Percentiles rank a stretch among this genome's conserved stretches.
Evolutionary conservation across 2,113 vertebrate genomes (phyloP).

Genomic region (Larimichthys crocea): DNA sequence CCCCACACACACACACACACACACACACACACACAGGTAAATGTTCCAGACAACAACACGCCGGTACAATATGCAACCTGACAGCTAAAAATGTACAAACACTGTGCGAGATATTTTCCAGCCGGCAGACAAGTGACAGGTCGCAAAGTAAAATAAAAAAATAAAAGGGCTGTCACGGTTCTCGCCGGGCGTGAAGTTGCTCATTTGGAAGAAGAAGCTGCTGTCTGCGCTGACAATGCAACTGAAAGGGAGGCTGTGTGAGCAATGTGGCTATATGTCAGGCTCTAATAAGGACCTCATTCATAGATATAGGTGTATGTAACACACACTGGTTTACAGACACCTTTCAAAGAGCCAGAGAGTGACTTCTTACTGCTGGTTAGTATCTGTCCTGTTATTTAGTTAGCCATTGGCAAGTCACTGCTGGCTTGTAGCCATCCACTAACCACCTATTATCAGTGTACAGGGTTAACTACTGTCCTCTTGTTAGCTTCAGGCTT

Average conservation of each 20-base stretch:
- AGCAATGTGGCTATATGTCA: not conserved
- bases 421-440: slow-evolving; percentile 9
- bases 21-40: not conserved
- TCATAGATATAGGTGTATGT: not conserved
- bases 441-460: not conserved
- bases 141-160: too few species aligned
- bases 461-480: not conserved
- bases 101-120: not conserved
- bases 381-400: not conserved
- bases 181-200: not conserved
- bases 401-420: not conserved
- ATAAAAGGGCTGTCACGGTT: not conserved
- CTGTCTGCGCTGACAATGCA: not conserved
- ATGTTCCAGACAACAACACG: not conserved
- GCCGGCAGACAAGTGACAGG: not conserved
- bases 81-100: not conserved
- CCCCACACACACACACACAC: too few species aligned
- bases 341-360: not conserved
- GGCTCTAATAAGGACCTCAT: not conserved
- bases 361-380: not conserved
- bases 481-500: slow-evolving; percentile 35
- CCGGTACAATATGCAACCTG: not conserved
- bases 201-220: not conserved
- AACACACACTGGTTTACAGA: not conserved
- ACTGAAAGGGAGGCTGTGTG: not conserved